Evolutionary conservation across 2,113 vertebrate species (phyloP).

Genomic region (Saiga tatarica): DNA sequence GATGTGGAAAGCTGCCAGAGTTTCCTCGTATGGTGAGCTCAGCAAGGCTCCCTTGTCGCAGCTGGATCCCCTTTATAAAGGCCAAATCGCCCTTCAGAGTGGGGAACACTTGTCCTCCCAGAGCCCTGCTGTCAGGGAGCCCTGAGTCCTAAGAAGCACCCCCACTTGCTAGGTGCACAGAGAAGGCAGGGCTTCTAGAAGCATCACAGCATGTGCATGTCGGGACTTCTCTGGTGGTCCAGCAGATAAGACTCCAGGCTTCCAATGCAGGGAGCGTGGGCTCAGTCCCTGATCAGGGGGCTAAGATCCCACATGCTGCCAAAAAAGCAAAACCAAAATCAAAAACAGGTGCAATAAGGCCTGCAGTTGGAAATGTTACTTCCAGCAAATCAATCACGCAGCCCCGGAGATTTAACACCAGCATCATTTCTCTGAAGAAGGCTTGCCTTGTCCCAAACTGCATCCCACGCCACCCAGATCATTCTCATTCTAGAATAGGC

Average conservation of each 20-base stretch:
- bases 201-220: neutral
- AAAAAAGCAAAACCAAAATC: neutral
- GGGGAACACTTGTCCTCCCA: neutral
- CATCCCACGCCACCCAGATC: neutral
- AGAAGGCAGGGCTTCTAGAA: neutral
- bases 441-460: neutral
- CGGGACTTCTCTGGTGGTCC: neutral
- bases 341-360: neutral
- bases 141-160: neutral
- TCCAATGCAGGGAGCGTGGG: neutral
- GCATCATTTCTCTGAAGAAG: neutral
- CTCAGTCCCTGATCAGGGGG: neutral
- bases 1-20: conserved; percentile 28
- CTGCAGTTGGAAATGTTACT: neutral
- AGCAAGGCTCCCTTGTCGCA: neutral
- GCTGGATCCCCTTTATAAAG: neutral
- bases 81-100: conserved; percentile 29
- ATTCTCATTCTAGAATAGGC: neutral
- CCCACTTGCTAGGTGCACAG: neutral
- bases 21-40: neutral
- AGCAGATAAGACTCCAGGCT: neutral
- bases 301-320: neutral
- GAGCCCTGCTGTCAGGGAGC: neutral
- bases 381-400: no score
- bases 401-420: neutral